Percentiles rank a stretch among this genome's conserved stretches.
phyloP scores from a whole-genome alignment of 2,797 vertebrate species.

The Scarus forsteni region DNA sequence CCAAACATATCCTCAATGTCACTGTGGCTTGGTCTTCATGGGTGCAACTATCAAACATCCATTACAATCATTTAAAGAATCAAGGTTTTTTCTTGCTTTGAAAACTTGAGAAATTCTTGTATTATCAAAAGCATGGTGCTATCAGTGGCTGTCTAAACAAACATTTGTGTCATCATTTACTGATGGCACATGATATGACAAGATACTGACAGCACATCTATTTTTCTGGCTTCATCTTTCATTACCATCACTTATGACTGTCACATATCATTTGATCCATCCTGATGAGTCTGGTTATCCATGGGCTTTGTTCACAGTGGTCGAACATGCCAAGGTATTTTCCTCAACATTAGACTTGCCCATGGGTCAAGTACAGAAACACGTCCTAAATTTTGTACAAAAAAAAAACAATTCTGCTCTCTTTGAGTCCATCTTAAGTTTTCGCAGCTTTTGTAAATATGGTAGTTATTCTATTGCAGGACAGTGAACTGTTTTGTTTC shows the following conservation, averaged over 20 bases:
- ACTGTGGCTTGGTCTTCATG: too few species aligned
- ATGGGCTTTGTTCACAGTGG: conserved; percentile 15
- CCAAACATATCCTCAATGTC: too few species aligned
- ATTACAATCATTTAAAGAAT: too few species aligned
- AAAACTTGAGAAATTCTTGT: not conserved
- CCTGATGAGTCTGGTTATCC: conserved; percentile 31
- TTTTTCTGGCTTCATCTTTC: conserved; percentile 41
- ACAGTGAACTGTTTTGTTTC: too few species aligned
- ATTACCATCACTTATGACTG: conserved; percentile 37
- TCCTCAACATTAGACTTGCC: not conserved
- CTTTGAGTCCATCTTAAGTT: too few species aligned
- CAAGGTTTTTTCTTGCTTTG: too few species aligned
- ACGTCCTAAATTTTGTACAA: too few species aligned
- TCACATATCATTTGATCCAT: conserved; percentile 37
- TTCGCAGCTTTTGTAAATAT: too few species aligned
- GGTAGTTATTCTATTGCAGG: too few species aligned
- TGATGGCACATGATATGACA: conserved; percentile 19
- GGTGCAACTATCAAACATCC: too few species aligned
- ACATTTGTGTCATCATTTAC: conserved; percentile 10
- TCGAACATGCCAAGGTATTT: conserved; percentile 4
- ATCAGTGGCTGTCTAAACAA: conserved; percentile 1
- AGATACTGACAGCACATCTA: conserved; percentile 30
- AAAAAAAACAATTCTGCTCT: too few species aligned
- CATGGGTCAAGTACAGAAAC: not conserved
- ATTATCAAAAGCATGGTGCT: not conserved